phyloP scores from a whole-genome alignment of 2,888 invertebrate species.

The Eilema caniola region DNA sequence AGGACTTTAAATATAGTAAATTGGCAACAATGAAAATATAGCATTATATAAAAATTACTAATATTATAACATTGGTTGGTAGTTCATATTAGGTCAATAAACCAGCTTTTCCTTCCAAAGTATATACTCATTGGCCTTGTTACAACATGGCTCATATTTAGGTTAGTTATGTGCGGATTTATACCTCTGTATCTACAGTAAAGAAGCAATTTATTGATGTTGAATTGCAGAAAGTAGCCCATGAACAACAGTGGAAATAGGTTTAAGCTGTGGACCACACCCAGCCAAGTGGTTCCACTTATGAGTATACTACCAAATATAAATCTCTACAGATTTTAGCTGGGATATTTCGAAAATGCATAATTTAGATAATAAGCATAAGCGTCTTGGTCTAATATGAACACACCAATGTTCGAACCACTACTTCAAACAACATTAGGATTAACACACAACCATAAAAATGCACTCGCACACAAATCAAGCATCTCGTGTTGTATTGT shows the following conservation, averaged over 20 bases:
- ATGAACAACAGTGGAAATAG: too few relatives aligned
- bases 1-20: conserved; percentile 60
- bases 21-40: conserved; percentile 81
- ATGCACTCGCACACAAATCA: conserved; percentile 38
- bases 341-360: neutral
- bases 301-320: too few relatives aligned
- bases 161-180: neutral
- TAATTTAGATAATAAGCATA: neutral
- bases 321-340: neutral
- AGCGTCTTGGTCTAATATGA: conserved; percentile 37
- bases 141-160: neutral
- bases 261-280: too few relatives aligned
- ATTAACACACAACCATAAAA: conserved; percentile 49
- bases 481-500: conserved; percentile 40
- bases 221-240: too few relatives aligned
- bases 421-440: conserved; percentile 35
- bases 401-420: conserved; percentile 30
- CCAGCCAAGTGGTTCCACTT: too few relatives aligned
- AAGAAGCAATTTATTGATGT: too few relatives aligned
- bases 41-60: conserved; percentile 57
- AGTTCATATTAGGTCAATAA: conserved; percentile 44
- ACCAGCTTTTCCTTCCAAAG: neutral
- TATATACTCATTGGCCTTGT: neutral
- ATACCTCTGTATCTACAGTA: too few relatives aligned
- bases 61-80: conserved; percentile 41